Conservation (phyloP, 2,888 invertebrate genomes). For the Allygus modestus region DNA sequence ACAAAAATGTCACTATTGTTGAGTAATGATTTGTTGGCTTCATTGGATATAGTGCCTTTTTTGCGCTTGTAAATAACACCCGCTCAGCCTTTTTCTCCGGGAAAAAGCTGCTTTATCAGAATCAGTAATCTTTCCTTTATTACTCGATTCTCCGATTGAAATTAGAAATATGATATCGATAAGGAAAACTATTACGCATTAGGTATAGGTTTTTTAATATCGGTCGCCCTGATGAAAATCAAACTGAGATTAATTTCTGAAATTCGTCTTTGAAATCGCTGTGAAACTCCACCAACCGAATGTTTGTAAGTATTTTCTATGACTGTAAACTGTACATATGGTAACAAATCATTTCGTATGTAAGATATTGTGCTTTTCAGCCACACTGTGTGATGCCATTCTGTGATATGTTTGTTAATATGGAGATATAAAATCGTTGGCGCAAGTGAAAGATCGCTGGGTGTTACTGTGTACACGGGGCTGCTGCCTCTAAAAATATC, state of each 20-base stretch:
- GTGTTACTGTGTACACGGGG: conserved; percentile 11
- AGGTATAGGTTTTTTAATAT: conserved; percentile 27
- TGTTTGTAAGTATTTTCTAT: conserved; percentile 58
- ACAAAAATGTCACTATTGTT: no score
- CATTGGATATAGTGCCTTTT: conserved; percentile 56
- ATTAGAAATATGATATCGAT: neutral
- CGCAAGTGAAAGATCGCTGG: conserved; percentile 43
- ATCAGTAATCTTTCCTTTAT: conserved; percentile 52
- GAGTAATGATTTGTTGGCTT: neutral
- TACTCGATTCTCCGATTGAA: neutral
- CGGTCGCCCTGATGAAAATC: neutral
- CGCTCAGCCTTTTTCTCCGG: neutral
- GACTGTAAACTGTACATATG: conserved; percentile 57
- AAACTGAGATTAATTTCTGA: conserved; percentile 15
- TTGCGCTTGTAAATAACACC: conserved; percentile 38
- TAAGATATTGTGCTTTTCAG: conserved; percentile 58
- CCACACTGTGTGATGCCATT: conserved; percentile 55
- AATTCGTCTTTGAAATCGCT: neutral
- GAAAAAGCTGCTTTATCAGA: neutral
- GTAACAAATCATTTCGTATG: conserved; percentile 54
- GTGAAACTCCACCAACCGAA: conserved; percentile 11
- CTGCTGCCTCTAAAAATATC: conserved; percentile 23
- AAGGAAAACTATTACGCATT: neutral
- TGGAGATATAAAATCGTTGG: conserved; percentile 58
- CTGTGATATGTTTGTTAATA: conserved; percentile 60